Conservation (phyloP, 2,113 vertebrate species). For the Campylomormyrus tamandua region DNA sequence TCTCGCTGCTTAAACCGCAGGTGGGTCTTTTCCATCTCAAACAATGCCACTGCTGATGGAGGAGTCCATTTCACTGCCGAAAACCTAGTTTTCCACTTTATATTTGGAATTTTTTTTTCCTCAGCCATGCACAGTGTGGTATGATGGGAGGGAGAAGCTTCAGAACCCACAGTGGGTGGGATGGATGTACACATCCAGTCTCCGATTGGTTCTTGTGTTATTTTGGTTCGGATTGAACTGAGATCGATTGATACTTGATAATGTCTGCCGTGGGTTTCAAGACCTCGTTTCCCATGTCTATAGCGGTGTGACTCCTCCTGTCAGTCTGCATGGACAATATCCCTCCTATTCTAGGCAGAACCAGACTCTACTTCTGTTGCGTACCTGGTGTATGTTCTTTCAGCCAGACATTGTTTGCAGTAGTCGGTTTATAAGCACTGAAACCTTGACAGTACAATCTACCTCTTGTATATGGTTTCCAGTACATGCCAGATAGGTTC, state of each 20-base stretch:
- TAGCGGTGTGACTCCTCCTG: background rate
- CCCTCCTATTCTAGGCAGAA: background rate
- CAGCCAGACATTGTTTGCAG: background rate
- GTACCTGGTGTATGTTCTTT: background rate
- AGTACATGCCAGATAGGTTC: background rate
- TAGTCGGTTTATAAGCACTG: background rate
- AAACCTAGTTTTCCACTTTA: background rate
- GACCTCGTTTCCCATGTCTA: background rate
- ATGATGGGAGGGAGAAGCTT: background rate
- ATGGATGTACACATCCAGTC: background rate
- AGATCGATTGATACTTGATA: background rate
- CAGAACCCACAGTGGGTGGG: background rate
- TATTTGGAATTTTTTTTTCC: background rate
- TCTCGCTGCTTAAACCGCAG: background rate
- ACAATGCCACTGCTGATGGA: background rate
- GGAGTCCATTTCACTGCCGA: background rate
- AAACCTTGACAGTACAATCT: background rate
- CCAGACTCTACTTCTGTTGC: background rate
- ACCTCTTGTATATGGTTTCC: background rate
- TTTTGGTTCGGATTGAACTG: background rate
- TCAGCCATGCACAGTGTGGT: background rate
- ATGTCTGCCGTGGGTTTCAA: background rate
- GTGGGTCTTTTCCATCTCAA: background rate
- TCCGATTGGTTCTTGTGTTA: background rate
- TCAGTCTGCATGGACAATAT: background rate